Evolutionary conservation across 2,113 vertebrate species (phyloP), one percentile per base, ranked within the genome.

Genomic region (Myrmophylax atrothorax): DNA sequence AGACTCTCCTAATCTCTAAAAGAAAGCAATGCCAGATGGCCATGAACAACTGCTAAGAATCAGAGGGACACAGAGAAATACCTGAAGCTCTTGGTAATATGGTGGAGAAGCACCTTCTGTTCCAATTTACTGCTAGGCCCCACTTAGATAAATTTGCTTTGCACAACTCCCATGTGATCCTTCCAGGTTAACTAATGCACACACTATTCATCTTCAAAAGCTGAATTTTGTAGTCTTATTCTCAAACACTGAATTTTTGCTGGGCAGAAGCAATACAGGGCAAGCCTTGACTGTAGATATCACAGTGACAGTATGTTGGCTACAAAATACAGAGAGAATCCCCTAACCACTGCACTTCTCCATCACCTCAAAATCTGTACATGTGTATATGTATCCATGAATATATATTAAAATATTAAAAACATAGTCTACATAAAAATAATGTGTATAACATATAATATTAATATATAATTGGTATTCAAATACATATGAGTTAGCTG

Each of bases 11-110:
- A 98, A 98, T 99, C 98, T 98, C 96, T 60, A 84, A 95, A 98
- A 97, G 98, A 98, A 98, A 98, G 96, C 97, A 96, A 94, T 97
- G 94, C 96, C 98, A 98, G 98, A 98, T 98, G 98, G 98, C 93
- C 90, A 72, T 33, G 96, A 98, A 98, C 98, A 98, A 98, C 98
- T 98, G 98, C 96, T 97, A 89, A 98, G 95, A 95, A 78, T 86
- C 95, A 92, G 37, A 85, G 33, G 97, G 96, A 93, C 89, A 69
- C 86, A 95, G 88, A 79, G 84, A 95, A 97, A 97, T 95, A 96
- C 96, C 97, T 97, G 86, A 84, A 97, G 96, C 94, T 93, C 93
- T 95, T 91, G 93, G 44, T 47, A 56, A 74, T 91, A 55, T 6
- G 12, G 33, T 64, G 14, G 84, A 88, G 75, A 78, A 96, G 84